Conservation (phyloP, 2,113 vertebrate species). For the Notechis scutatus region DNA sequence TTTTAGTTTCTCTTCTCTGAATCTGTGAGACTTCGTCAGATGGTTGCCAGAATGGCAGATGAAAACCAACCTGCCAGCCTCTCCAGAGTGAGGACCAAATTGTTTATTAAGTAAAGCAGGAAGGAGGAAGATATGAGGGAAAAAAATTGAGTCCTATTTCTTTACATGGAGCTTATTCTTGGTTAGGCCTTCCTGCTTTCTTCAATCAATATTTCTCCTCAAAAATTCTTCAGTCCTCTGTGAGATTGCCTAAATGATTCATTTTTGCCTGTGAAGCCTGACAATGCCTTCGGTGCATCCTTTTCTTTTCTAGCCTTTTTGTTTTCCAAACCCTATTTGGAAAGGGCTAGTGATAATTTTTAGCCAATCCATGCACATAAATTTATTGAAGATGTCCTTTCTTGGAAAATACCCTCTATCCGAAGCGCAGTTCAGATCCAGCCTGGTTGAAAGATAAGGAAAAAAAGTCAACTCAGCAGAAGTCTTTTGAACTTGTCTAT, state of each 20-base stretch:
- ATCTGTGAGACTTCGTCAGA: not conserved
- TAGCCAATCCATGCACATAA: not conserved
- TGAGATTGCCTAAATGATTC: not conserved
- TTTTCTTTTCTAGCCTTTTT: not conserved
- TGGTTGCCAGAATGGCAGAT: not conserved
- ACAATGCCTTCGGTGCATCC: not conserved
- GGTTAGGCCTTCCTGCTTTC: not conserved
- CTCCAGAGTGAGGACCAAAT: not conserved
- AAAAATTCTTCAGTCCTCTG: not conserved
- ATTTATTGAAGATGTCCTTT: not conserved
- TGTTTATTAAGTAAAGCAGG: not conserved
- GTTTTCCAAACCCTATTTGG: not conserved
- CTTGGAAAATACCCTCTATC: not conserved
- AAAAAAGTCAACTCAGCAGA: not conserved
- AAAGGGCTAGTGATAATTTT: not conserved
- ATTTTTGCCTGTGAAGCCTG: not conserved
- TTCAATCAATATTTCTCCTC: not conserved
- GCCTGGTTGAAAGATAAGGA: not conserved
- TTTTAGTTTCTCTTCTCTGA: not conserved
- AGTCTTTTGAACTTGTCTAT: not conserved
- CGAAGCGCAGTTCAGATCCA: not conserved
- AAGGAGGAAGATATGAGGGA: not conserved
- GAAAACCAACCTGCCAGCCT: not conserved
- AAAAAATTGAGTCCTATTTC: not conserved
- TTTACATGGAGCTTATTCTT: not conserved